Evolutionary conservation across 2,888 invertebrate species (phyloP).

Genomic region (Ecliptopera silaceata): DNA sequence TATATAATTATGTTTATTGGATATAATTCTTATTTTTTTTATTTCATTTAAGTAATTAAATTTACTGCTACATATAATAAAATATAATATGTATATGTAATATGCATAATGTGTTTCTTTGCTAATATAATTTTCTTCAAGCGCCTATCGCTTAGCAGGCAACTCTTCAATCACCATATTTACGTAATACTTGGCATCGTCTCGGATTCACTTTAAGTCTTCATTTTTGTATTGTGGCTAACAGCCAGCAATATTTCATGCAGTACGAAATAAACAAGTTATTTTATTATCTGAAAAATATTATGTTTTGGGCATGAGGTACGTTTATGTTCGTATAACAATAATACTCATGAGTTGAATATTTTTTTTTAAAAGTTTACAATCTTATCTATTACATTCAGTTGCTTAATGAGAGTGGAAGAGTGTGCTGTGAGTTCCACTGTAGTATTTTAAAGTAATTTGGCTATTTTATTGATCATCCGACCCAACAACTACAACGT

Average conservation of each 20-base stretch:
- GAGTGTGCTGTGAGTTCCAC: too few relatives aligned
- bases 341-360: too few relatives aligned
- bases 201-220: conserved; percentile 52
- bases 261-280: conserved; percentile 44
- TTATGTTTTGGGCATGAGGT: conserved; percentile 18
- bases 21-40: not conserved
- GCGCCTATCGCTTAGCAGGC: conserved; percentile 57
- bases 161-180: conserved; percentile 58
- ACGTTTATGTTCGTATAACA: too few relatives aligned
- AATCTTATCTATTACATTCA: too few relatives aligned
- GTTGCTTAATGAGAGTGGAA: too few relatives aligned
- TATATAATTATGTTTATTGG: not conserved
- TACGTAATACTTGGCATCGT: conserved; percentile 71
- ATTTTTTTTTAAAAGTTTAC: too few relatives aligned
- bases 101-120: too few relatives aligned
- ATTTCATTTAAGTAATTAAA: not conserved
- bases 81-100: not conserved
- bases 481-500: too few relatives aligned
- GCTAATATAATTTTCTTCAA: conserved; percentile 39
- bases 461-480: too few relatives aligned
- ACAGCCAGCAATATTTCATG: conserved; percentile 65
- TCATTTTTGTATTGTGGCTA: conserved; percentile 61
- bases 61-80: not conserved
- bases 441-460: too few relatives aligned
- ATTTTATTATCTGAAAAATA: conserved; percentile 43